phyloP scores from a whole-genome alignment of 1,140 invertebrate genomes.

The Drosophila carrolli region DNA sequence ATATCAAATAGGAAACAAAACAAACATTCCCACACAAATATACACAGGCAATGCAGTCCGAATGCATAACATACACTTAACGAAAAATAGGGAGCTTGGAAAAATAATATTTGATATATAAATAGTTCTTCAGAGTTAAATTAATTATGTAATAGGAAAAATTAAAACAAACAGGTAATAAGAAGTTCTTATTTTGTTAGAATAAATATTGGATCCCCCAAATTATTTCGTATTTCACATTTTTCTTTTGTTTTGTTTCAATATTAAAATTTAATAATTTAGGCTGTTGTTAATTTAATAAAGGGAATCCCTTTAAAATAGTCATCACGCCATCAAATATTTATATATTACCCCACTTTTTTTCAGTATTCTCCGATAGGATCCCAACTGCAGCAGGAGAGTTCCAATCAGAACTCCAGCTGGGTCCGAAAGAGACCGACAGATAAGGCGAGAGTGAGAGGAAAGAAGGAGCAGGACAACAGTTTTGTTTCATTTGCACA shows the following conservation, averaged over 20 bases:
- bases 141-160: no score
- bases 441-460: background rate
- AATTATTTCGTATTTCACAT: no score
- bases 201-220: no score
- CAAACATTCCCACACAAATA: slow-evolving; percentile 39
- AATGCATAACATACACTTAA: slow-evolving; percentile 30
- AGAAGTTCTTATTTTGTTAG: no score
- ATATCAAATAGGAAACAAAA: slow-evolving; percentile 75
- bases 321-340: background rate
- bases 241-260: no score
- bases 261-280: background rate
- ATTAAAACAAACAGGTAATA: no score
- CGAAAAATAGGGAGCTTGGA: background rate
- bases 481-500: slow-evolving; percentile 62
- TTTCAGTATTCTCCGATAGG: slow-evolving; percentile 13
- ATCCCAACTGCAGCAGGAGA: slow-evolving; percentile 9
- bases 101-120: background rate
- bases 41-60: slow-evolving; percentile 25
- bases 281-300: background rate
- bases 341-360: slow-evolving; percentile 3
- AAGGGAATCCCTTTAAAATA: background rate
- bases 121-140: no score
- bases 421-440: slow-evolving; percentile 7
- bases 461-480: slow-evolving; percentile 11
- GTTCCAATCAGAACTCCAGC: slow-evolving; percentile 41